Base-by-base conservation (phyloP, 2,113 vertebrate genomes). In the Oncorhynchus nerka region DNA sequence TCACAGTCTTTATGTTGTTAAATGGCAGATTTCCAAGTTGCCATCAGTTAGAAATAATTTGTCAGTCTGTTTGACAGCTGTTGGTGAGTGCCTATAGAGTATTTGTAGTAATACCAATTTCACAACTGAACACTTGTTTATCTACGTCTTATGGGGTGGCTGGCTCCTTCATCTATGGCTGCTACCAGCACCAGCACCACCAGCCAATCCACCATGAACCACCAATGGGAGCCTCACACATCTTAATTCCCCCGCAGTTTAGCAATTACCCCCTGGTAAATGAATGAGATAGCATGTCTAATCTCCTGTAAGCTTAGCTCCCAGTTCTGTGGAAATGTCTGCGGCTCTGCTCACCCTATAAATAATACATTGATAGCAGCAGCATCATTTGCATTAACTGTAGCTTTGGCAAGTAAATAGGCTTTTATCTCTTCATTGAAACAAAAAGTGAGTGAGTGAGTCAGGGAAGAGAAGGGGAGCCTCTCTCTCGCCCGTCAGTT, bases 271-370 rank as follows among this genome's bases (percentile, higher is more conserved):
- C 86, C 79, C 79, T 81, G 87, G 84, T 93, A 93, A 94, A 92
- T 87, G 89, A 92, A 90, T 45, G 87, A 89, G 89, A 93, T 92
- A 90, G 88, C 90, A 86, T 83, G 86, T 81, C 89, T 94, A 93
- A 93, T 94, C 92, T 93, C 89, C 89, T 92, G 90, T 92, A 93
- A 93, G 92, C 90, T 87, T 90, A 88, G 88, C 92, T 93, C 88
- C 90, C 88, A 89, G 90, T 93, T 91, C 87, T 85, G 85, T 91
- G 88, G 90, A 92, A 92, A 90, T 85, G 87, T 91, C 90, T 90
- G 82, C 81, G 65, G 88, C 87, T 88, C 75, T 55, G 15, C 51
- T 73, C 80, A 75, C 82, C 89, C 86, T 89, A 91, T 94, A 90
- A 93, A 92, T 93, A 93, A 93, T 89, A 88, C 89, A 89, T 90